Base-by-base conservation (phyloP, 2,797 vertebrate species). In the Anolis apletophallus region DNA sequence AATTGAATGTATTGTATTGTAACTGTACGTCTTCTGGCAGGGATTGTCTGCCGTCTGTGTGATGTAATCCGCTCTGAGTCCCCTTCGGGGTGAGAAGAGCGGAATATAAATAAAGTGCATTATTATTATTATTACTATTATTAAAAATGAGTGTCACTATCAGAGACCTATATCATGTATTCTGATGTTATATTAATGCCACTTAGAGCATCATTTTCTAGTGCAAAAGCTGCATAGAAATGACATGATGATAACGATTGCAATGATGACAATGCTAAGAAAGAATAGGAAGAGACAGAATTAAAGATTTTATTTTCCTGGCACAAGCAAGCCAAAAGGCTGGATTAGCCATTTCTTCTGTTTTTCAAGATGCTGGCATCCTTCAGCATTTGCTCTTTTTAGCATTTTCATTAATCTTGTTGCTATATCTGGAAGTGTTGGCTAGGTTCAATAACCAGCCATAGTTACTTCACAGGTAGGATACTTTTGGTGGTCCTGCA, bases 401-500 rank as follows among this genome's bases (percentile, higher is more conserved):
- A 78, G 19, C 17, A 34, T 11, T 26, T 10, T 3, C 16, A 40
- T 40, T 12, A 12, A 36, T 19, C 12, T 13, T 79, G 26, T 75
- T 75, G 12, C 26, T 52, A 21, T 59, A 36, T 36, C 32, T 14
- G 12, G 55, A 23, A 6, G 21, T 23, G 3, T 5, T 64, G 61
- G 26, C 9, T 64, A 64, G 29, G 26, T 64, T 64, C 10, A 64
- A 1, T 64, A 64, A 36, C 23, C 78, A 86, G 83, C 8, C 83
- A 21, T 52, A 36, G 36, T 32, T n/a, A 52, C 73, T 11, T 68
- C 85, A 87, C 46, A 81, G 57, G 71, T 64, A 80, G 32, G 16
- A 54, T n/a, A 73, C 80, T 67, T 86, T 85, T 88, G 73, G 52
- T 23, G 29, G 3, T 54, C 11, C 55, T 87, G 64, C 54, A 85